Evolutionary conservation across 2,113 vertebrate species (phyloP), one percentile per base, ranked within the genome.

Genomic region (Eclectus roratus): DNA sequence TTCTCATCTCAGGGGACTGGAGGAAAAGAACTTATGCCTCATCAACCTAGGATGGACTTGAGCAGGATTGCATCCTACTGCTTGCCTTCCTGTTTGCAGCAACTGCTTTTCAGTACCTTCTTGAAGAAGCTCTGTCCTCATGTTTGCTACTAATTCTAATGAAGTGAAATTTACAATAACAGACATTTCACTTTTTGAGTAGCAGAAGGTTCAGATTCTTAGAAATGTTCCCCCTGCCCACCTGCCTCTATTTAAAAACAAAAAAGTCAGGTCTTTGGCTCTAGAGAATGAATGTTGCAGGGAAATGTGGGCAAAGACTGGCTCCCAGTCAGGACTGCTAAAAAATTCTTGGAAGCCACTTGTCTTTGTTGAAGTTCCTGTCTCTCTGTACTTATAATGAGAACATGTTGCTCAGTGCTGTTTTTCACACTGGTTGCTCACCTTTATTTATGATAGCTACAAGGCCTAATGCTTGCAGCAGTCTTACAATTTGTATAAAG

Each of bases 171-270:
- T n/a, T 44, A 25, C 6, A 17, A 2, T 50, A 39, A 66, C 8
- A 14, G 28, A 15, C 20, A 4, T 53, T 80, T 27, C 12, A 55
- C 13, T 37, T 79, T 35, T 12, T 4, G 13, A 56, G 53, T 35
- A 74, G 43, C 14, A 68, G 47, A 44, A 61, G 20, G 15, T 35
- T 58, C 7, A 17, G 27, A 56, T 55, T 39, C 15, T 33, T 79
- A 31, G 24, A 16, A 69, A 52, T 0, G 1, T 24, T 55, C 2
- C 3, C 21, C 7, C 18, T 46, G 3, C 17, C 17, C 4, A 9
- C 23, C 25, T 80, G 20, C 13, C 19, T 80, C 11, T 18, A 12
- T 28, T 37, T 17, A 13, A 27, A 41, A 43, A 13, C 18, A 29
- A 35, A 9, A 15, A 10, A 6, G 31, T 44, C 2, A 31, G 4